A percentile compares a stretch with the other conserved stretches of the same genome.
phyloP scores from a whole-genome alignment of 2,888 invertebrate species.

The Dynastes hyllus region DNA sequence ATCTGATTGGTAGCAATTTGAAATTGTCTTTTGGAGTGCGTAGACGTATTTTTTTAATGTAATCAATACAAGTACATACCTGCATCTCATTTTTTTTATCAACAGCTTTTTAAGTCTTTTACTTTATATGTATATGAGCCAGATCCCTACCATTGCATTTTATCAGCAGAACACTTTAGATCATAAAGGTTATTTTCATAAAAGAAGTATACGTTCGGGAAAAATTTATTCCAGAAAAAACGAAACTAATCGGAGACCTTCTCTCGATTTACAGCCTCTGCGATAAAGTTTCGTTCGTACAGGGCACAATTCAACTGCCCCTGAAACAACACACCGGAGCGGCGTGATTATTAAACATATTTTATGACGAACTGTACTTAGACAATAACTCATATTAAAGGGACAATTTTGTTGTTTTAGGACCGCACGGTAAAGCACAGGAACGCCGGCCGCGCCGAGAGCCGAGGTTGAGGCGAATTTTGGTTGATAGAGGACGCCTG shows the following conservation, averaged over 20 bases:
- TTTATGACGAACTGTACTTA: conserved; percentile 52
- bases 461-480: conserved; percentile 32
- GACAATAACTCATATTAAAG: conserved; percentile 54
- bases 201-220: conserved; percentile 3
- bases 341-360: conserved; percentile 52
- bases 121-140: not conserved
- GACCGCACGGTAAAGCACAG: conserved; percentile 51
- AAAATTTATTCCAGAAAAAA: conserved; percentile 38
- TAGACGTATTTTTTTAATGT: too few species aligned
- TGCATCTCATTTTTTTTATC: too few species aligned
- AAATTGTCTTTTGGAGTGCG: too few species aligned
- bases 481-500: conserved; percentile 30
- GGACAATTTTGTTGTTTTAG: conserved; percentile 59
- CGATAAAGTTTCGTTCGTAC: not conserved
- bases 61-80: too few species aligned
- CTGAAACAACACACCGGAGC: conserved; percentile 40
- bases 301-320: too few species aligned
- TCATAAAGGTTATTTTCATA: conserved; percentile 13
- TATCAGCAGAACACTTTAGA: conserved; percentile 26
- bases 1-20: too few species aligned
- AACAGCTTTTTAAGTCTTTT: too few species aligned
- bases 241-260: conserved; percentile 10
- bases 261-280: conserved; percentile 31
- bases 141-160: not conserved
- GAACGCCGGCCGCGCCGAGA: conserved; percentile 37